Percentiles rank a stretch among this genome's conserved stretches.
These are phyloP conservation scores for Hecatera dysodea DNA, from an alignment of 2,888 invertebrate species.

Conservation along the genomic window DNA sequence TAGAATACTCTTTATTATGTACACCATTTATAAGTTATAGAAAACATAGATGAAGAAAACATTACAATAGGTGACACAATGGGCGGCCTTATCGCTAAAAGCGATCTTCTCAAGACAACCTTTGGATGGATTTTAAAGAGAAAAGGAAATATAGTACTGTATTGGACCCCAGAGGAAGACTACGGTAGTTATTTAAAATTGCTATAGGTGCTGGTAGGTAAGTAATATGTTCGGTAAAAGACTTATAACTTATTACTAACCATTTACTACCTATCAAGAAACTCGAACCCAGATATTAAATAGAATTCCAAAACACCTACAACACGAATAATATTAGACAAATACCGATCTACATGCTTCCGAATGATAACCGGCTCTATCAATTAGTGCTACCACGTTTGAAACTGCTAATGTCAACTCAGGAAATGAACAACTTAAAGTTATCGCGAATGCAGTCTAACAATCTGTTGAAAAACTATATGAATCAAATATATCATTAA, in stretches of 20 bases:
- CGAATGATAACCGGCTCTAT: conserved; percentile 54
- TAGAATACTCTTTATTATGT: too few relatives aligned
- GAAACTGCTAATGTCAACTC: conserved; percentile 61
- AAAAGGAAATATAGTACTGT: too few relatives aligned
- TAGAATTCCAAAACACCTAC: conserved; percentile 56
- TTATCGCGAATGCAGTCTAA: conserved; percentile 63
- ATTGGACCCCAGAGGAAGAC: too few relatives aligned
- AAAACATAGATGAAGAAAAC: too few relatives aligned
- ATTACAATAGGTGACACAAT: too few relatives aligned
- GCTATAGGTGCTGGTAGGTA: neutral
- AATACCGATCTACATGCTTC: conserved; percentile 35
- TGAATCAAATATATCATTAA: conserved; percentile 82
- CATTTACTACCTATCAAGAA: conserved; percentile 1
- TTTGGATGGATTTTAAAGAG: too few relatives aligned
- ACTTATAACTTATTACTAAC: neutral
- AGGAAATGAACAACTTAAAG: conserved; percentile 69
- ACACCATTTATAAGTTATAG: too few relatives aligned
- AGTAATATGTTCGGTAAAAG: too few relatives aligned
- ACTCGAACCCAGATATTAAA: conserved; percentile 25
- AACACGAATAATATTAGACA: conserved; percentile 49
- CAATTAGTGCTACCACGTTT: conserved; percentile 69
- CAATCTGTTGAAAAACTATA: conserved; percentile 75
- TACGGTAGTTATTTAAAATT: neutral
- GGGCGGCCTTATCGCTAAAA: too few relatives aligned
- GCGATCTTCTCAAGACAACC: too few relatives aligned